Percentiles rank a stretch among this genome's conserved stretches.
Evolutionary conservation across 2,113 vertebrate genomes (phyloP).

Genomic region (Nicator chloris): DNA sequence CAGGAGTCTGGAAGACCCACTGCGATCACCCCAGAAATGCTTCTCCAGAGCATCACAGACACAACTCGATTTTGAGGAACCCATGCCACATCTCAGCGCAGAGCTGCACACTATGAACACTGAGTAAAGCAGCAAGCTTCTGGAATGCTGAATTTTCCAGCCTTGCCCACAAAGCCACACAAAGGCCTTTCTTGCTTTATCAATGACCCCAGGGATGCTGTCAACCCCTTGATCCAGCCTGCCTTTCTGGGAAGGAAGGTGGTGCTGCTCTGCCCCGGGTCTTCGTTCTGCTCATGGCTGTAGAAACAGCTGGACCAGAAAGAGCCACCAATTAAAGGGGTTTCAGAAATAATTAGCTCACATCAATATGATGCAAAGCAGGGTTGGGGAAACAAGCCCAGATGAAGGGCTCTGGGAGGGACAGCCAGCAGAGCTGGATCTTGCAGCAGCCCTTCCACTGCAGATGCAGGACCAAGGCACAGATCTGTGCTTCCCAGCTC

Average conservation of each 20-base stretch:
- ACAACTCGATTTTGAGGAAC: background rate
- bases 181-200: background rate
- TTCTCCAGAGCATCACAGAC: background rate
- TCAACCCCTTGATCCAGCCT: background rate
- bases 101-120: background rate
- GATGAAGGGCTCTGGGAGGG: background rate
- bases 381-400: background rate
- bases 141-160: background rate
- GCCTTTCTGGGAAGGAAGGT: background rate
- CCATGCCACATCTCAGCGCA: background rate
- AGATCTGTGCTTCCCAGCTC: background rate
- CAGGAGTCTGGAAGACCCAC: background rate
- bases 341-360: slow-evolving; percentile 21
- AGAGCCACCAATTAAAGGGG: background rate
- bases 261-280: background rate
- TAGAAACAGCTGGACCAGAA: background rate
- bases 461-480: background rate
- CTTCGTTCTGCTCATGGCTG: background rate
- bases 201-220: background rate
- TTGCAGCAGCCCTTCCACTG: background rate
- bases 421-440: background rate
- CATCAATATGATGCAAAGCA: background rate
- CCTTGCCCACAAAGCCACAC: background rate
- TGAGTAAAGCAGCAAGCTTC: background rate
- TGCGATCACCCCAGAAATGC: background rate